Evolutionary conservation across 2,888 invertebrate species (phyloP).

Genomic region (Panzeria rudis): DNA sequence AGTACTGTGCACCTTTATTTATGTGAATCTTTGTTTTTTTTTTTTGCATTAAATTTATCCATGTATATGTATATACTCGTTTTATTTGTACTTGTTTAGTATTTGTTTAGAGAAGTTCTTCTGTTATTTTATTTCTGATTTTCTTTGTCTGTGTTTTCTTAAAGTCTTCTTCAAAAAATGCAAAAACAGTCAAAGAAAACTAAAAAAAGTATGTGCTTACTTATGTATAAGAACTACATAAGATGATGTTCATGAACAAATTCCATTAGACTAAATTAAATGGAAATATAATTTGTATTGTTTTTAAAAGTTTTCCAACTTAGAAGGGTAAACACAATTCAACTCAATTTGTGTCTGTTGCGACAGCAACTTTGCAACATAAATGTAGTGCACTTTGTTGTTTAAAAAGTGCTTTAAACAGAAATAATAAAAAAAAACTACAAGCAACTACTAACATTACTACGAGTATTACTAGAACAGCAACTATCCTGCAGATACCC

Average conservation of each 20-base stretch:
- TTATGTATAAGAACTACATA: constrained; percentile 55
- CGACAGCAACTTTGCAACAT: constrained; percentile 72
- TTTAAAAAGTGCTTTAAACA: constrained; percentile 69
- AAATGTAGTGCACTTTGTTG: constrained; percentile 73
- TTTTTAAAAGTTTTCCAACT: constrained; percentile 75
- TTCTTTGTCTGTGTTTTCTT: constrained; percentile 19
- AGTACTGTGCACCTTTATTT: constrained; percentile 46
- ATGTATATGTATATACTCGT: constrained; percentile 1
- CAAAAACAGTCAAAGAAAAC: constrained; percentile 29
- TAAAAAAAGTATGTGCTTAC: constrained; percentile 54
- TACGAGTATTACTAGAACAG: constrained; percentile 40
- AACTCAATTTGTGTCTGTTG: constrained; percentile 73
- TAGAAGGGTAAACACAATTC: constrained; percentile 73
- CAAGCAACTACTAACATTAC: constrained; percentile 43
- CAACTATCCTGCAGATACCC: no score
- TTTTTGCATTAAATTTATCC: constrained; percentile 7
- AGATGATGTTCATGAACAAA: constrained; percentile 73
- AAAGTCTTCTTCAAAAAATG: constrained; percentile 29
- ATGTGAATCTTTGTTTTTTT: constrained; percentile 21
- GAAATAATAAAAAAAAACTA: constrained; percentile 66
- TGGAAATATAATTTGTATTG: constrained; percentile 76
- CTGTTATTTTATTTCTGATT: not conserved
- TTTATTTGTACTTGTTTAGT: no score
- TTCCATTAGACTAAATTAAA: constrained; percentile 77
- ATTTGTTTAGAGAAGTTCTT: constrained; percentile 23